phyloP scores from a whole-genome alignment of 2,113 vertebrate species.

The Entelurus aequoreus region DNA sequence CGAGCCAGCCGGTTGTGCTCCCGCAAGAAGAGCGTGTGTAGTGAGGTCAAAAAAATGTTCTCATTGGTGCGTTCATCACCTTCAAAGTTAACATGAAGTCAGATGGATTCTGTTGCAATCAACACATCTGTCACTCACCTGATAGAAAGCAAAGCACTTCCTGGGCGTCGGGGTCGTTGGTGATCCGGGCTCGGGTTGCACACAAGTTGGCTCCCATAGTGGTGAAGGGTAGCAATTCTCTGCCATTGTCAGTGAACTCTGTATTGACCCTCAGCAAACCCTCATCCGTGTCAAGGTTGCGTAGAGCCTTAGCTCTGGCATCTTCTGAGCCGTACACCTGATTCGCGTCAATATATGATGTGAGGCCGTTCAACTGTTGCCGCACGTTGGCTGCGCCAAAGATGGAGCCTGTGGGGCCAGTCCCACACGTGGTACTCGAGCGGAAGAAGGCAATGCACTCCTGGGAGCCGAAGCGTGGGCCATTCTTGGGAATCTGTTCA shows the following conservation, averaged over 20 bases:
- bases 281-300: constrained; percentile 44
- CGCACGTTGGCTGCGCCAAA: constrained; percentile 48
- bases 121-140: constrained; percentile 48
- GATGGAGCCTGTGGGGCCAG: constrained; percentile 32
- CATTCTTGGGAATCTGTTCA: constrained; percentile 74
- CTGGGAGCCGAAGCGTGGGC: constrained; percentile 51
- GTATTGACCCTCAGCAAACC: constrained; percentile 67
- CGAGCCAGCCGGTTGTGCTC: constrained; percentile 74
- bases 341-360: constrained; percentile 63
- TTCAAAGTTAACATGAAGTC: constrained; percentile 13
- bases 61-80: constrained; percentile 65
- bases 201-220: constrained; percentile 41
- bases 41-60: constrained; percentile 56
- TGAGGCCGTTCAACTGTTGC: constrained; percentile 71
- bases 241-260: constrained; percentile 44
- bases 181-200: constrained; percentile 44
- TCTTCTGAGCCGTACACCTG: constrained; percentile 69
- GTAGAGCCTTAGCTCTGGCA: constrained; percentile 33
- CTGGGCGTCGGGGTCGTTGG: constrained; percentile 1
- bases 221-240: constrained; percentile 68
- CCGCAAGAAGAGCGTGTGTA: constrained; percentile 68
- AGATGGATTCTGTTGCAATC: neutral
- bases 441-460: constrained; percentile 80
- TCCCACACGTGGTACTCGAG: constrained; percentile 69
- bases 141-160: constrained; percentile 69